Conservation (phyloP, 2,113 vertebrate genomes). For the Paramisgurnus dabryanus region DNA sequence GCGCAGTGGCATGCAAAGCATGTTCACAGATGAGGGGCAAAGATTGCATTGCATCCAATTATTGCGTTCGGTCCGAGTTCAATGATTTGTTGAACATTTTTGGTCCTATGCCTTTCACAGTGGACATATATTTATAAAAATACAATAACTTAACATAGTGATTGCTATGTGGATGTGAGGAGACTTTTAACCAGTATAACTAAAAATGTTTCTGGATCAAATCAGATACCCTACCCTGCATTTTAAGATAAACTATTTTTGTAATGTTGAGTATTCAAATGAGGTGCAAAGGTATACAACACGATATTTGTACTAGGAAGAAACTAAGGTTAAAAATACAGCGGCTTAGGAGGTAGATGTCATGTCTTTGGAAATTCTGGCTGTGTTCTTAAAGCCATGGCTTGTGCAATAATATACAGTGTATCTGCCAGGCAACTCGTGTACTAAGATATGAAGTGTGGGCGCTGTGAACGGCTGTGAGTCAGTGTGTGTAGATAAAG, state of each 20-base stretch:
- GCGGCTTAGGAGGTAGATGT: constrained; percentile 49
- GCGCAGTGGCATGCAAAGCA: no score
- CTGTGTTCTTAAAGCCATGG: constrained; percentile 52
- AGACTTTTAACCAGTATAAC: no score
- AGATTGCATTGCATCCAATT: no score
- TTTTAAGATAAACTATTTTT: background rate
- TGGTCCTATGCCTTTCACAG: no score
- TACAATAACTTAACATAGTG: no score
- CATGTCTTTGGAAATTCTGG: constrained; percentile 52
- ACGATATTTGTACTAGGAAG: background rate
- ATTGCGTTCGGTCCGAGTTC: no score
- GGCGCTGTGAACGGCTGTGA: constrained; percentile 48
- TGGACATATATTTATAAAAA: no score
- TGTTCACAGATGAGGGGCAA: no score
- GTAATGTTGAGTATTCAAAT: background rate
- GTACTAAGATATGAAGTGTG: constrained; percentile 64
- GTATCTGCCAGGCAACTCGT: constrained; percentile 56
- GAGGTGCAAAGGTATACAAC: background rate
- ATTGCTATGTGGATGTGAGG: no score
- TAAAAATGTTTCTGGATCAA: no score
- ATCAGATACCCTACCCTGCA: no score
- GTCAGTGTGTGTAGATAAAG: constrained; percentile 35
- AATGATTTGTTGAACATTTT: no score
- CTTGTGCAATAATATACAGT: constrained; percentile 55
- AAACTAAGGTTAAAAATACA: background rate